Conservation (phyloP, 1,140 invertebrate genomes). For the Odontomachus brunneus region DNA sequence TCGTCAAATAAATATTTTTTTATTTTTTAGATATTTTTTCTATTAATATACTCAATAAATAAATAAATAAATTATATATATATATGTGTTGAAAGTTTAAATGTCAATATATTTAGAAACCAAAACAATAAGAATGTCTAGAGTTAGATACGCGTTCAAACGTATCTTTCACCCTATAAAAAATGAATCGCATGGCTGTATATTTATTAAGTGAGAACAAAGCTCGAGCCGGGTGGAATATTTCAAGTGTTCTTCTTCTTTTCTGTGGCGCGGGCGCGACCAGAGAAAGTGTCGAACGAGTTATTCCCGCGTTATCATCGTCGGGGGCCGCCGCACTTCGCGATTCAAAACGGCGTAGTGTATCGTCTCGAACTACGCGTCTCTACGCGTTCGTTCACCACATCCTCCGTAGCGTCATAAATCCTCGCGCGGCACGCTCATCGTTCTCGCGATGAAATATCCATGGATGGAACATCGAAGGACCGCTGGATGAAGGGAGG, state of each 20-base stretch:
- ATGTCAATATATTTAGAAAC: no score
- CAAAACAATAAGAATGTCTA: no score
- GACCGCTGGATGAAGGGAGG: no score
- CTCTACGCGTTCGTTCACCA: background rate
- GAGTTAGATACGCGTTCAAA: no score
- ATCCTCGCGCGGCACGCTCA: constrained; percentile 41
- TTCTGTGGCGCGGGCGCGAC: background rate
- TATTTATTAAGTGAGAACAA: no score
- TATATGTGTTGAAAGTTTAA: no score
- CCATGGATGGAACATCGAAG: constrained; percentile 16
- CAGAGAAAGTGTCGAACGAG: background rate
- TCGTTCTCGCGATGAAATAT: constrained; percentile 54
- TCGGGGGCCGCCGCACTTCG: constrained; percentile 13
- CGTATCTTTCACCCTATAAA: no score
- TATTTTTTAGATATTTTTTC: no score
- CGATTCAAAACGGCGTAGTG: constrained; percentile 44
- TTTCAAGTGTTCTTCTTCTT: constrained; percentile 10
- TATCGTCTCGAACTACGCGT: background rate
- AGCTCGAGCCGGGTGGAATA: background rate
- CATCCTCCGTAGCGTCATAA: constrained; percentile 38
- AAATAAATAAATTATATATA: no score
- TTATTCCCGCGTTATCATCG: constrained; percentile 42
- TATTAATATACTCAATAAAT: no score
- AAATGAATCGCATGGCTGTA: no score
- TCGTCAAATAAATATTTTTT: no score